Evolutionary conservation across 2,797 vertebrate genomes (phyloP).

Genomic region (Scarus forsteni): DNA sequence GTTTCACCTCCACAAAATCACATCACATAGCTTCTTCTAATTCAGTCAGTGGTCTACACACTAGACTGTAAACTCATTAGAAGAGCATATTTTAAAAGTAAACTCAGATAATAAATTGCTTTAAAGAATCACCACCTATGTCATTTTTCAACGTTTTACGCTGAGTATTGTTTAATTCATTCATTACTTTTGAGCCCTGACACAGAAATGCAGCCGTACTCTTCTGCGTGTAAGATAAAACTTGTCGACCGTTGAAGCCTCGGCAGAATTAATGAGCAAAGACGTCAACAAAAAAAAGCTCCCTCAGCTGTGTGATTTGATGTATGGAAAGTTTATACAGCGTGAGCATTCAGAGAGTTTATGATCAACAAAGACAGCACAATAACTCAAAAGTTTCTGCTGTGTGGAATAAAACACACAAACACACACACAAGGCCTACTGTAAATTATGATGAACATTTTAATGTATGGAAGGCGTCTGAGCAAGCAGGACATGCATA

Average conservation of each 20-base stretch:
- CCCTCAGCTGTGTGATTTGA: conserved; percentile 15
- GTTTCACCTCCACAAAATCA: no score
- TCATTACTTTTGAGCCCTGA: conserved; percentile 1
- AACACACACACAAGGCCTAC: conserved; percentile 3
- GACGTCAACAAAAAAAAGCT: background rate
- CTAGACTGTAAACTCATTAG: background rate
- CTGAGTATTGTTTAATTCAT: background rate
- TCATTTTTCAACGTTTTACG: background rate
- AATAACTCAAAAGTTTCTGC: conserved; percentile 28
- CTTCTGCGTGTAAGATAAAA: background rate
- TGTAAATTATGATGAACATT: conserved; percentile 37
- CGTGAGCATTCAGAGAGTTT: conserved; percentile 30
- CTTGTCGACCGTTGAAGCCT: conserved; percentile 2
- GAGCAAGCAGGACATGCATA: conserved; percentile 15
- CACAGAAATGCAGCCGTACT: conserved; percentile 2
- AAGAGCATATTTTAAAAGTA: background rate
- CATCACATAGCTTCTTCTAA: no score
- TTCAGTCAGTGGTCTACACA: no score
- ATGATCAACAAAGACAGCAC: conserved; percentile 35
- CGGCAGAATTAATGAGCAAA: conserved; percentile 24
- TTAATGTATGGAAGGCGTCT: conserved; percentile 41
- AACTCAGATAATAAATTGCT: background rate
- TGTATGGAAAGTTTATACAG: conserved; percentile 37
- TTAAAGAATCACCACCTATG: background rate
- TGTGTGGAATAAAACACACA: conserved; percentile 7